Evolutionary conservation across 2,888 invertebrate genomes (phyloP).

Genomic region (Stenodema calcarata): DNA sequence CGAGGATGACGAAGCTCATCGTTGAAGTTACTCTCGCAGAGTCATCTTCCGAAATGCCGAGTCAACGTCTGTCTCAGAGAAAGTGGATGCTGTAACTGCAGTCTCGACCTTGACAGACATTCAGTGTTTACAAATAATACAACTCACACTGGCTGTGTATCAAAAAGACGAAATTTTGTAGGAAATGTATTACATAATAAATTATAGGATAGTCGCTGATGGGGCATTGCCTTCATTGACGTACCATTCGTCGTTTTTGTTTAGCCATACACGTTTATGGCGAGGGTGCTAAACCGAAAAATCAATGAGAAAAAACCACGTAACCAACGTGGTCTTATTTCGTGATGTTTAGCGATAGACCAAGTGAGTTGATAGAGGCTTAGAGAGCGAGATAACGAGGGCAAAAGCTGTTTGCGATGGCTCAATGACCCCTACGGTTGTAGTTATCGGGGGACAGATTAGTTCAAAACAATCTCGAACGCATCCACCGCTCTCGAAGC

Average conservation of each 20-base stretch:
- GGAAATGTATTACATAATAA: no score
- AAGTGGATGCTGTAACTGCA: neutral
- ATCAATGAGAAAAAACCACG: neutral
- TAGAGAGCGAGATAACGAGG: neutral
- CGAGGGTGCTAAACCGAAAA: no score
- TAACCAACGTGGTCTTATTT: neutral
- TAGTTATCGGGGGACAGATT: neutral
- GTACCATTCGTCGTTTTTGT: no score
- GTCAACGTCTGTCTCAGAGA: neutral
- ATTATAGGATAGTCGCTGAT: no score
- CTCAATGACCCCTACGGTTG: neutral
- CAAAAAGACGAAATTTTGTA: no score
- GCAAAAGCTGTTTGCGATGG: neutral
- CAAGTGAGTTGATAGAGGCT: neutral
- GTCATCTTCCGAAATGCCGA: neutral
- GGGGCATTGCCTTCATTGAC: no score
- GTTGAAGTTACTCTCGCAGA: neutral
- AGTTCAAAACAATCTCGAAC: neutral
- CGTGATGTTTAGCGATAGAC: neutral
- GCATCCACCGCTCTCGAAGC: neutral
- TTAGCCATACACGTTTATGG: no score
- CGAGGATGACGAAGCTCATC: neutral
- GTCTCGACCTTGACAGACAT: neutral
- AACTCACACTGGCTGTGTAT: no score
- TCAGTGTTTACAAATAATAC: neutral